These are phyloP conservation scores for Kryptolebias ocellatus DNA, from an alignment of 2,797 vertebrate species.

Conservation along the genomic window DNA sequence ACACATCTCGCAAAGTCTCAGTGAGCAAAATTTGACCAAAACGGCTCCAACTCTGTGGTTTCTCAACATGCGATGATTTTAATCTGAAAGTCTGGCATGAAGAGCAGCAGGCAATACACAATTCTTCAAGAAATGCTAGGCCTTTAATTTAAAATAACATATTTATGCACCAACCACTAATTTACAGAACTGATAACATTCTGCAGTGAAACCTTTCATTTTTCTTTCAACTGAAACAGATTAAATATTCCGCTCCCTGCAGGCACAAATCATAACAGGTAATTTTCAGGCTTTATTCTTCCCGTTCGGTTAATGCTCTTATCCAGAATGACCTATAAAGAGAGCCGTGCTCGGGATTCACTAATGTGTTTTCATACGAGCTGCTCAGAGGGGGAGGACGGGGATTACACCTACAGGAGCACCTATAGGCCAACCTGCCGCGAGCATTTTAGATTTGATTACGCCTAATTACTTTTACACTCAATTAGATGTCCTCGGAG, in stretches of 20 bases:
- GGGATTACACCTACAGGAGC: slow-evolving; percentile 4
- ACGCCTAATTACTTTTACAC: slow-evolving; percentile 39
- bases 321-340: background rate
- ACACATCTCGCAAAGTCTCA: too few species aligned
- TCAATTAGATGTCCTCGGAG: slow-evolving; percentile 13
- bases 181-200: background rate
- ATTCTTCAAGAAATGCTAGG: too few species aligned
- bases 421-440: slow-evolving; percentile 24
- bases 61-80: too few species aligned
- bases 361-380: background rate
- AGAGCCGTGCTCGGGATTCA: slow-evolving; percentile 1
- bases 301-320: background rate
- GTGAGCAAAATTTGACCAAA: too few species aligned
- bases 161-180: background rate
- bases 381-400: background rate
- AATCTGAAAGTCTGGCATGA: too few species aligned
- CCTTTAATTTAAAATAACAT: background rate
- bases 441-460: slow-evolving; percentile 29
- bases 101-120: too few species aligned
- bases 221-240: slow-evolving; percentile 1
- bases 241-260: background rate
- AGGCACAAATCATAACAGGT: background rate
- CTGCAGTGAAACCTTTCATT: background rate
- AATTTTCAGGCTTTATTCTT: slow-evolving; percentile 11
- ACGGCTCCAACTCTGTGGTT: too few species aligned